These are phyloP conservation scores for Tinamus major DNA, from an alignment of 2,797 vertebrate species.

Conservation along the genomic window DNA sequence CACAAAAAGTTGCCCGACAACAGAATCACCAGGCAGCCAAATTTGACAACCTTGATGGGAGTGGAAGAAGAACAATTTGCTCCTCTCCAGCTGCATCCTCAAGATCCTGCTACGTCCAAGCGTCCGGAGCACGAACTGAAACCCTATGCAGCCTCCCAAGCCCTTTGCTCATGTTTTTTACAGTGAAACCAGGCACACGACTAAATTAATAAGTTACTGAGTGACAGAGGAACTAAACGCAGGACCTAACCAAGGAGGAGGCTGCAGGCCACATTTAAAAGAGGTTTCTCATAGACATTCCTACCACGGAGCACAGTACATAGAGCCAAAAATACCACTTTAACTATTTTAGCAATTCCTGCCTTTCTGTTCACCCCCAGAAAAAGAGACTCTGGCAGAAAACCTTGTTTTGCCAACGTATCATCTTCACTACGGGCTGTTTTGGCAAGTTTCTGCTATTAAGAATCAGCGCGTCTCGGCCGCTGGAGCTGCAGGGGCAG, in stretches of 20 bases:
- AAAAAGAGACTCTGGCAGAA: fast-evolving
- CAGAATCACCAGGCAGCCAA: background rate
- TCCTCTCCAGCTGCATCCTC: background rate
- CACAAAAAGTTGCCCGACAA: background rate
- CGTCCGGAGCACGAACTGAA: fast-evolving
- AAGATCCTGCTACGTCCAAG: background rate
- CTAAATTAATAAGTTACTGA: background rate
- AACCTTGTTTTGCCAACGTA: background rate
- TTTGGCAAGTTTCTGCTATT: background rate
- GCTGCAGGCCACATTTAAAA: background rate
- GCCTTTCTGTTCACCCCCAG: background rate
- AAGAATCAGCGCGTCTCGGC: background rate
- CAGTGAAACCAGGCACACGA: background rate
- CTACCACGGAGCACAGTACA: fast-evolving
- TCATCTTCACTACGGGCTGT: background rate
- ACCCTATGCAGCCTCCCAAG: background rate
- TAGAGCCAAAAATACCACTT: background rate
- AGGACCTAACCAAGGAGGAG: background rate
- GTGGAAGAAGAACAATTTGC: background rate
- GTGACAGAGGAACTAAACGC: background rate
- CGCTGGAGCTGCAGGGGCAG: background rate
- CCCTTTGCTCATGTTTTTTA: fast-evolving
- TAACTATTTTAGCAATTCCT: background rate
- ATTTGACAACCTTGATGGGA: fast-evolving
- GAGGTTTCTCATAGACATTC: background rate